Base-by-base conservation (phyloP, 2,113 vertebrate genomes). In the Protomyctophum bolini region DNA sequence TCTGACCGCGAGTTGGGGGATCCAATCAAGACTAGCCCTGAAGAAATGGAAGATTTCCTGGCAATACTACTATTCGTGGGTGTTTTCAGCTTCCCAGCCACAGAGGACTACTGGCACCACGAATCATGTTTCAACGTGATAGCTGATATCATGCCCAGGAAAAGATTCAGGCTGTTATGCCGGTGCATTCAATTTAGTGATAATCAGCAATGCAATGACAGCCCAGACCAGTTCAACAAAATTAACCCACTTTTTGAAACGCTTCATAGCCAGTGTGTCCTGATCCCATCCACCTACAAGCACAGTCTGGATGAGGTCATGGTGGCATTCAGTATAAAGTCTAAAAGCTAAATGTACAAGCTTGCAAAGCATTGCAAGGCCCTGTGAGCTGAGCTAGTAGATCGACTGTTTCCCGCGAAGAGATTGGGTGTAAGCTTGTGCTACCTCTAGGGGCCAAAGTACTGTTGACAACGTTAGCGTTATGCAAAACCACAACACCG, bases 281-380 rank as follows among this genome's bases (percentile, higher is more conserved):
- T 70, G 0, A 83, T 76, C 0, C 73, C 61, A 41, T 69, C 69
- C 14, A 73, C 73, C 29, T 21, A 76, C 66, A 52, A 56, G 48
- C 29, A 75, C 3, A 75, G 76, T 58, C 46, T 79, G 12, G 68
- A 66, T 68, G 68, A 75, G 10, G 76, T 82, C 41, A 75, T 72
- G 63, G 80, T 81, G 8, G 49, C 65, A 45, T 73, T n/a, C n/a
- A n/a, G n/a, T n/a, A 76, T 58, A 74, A 63, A 46, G 52, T 49
- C 57, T 45, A 56, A 41, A 12, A 58, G 75, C 68, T 56, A 41
- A 41, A 41, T 6, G 33, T 41, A 41, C 33, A 41, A 41, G 33
- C 3, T 41, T 41, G 33, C 3, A 41, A 41, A 41, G 33, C 33
- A 41, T 4, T 41, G 33, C 33, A 4, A 41, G 68, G 50, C 7